Base-by-base conservation (phyloP, 1,140 invertebrate species). In the Drosophila dunni region DNA sequence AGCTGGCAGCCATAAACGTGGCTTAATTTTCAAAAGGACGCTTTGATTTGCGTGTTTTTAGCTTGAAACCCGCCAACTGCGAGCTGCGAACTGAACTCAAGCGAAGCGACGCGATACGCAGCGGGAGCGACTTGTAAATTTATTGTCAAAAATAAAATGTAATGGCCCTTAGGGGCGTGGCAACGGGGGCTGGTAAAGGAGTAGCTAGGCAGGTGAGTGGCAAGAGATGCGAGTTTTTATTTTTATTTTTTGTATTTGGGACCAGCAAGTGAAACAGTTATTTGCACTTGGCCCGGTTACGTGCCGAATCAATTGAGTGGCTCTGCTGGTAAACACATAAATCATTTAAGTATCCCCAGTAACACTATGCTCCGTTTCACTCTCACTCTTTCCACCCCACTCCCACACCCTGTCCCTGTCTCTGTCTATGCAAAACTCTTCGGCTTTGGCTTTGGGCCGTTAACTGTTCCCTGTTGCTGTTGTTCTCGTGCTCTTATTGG, bases 81-180 rank as follows among this genome's bases (percentile, higher is more conserved):
- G 34, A 66, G 45, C 36, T 11, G 36, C 13, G 74, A 54, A 33
- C 57, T 36, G 40, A 67, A 46, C 56, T 45, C 46, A 68, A 51
- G 15, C 13, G 53, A 67, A 58, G 56, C 40, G 53, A 53, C 38
- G 54, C 29, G 53, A 70, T 57, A 50, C 51, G 57, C 17, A 36
- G 63, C 38, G 36, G 17, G n/a, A 42, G 66, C 33, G 44, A 60
- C 62, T 56, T 77, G 75, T 57, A 79, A 84, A 89, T 88, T 88
- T 88, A 88, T 88, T 84, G 84, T 84, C 78, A 78, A 75, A 62
- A 67, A 88, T 88, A 88, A 88, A 88, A 88, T 70, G 84, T 90
- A 84, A 90, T 84, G 64, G 80, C 73, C 81, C 42, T 46, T 29
- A 5, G 24, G 63, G 17, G 42, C 56, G 17, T n/a, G 38, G 50